These are phyloP conservation scores for Microctenopoma lineatum DNA, from an alignment of 2,797 vertebrate species.

Conservation along the genomic window DNA sequence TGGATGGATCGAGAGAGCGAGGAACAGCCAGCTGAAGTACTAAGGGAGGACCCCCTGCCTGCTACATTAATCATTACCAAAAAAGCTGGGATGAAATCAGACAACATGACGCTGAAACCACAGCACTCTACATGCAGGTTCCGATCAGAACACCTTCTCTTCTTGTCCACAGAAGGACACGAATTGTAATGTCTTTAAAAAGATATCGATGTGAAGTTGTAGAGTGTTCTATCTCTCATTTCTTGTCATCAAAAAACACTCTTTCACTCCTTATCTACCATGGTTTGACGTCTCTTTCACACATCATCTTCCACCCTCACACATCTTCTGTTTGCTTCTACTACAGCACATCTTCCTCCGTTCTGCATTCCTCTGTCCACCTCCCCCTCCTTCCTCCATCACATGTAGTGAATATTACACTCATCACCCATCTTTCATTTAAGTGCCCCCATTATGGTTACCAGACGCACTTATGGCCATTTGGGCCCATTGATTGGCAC, in stretches of 20 bases:
- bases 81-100: constrained; percentile 53
- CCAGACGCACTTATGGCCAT: constrained; percentile 83
- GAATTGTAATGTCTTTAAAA: background rate
- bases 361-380: constrained; percentile 40
- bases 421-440: constrained; percentile 71
- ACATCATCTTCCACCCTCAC: background rate
- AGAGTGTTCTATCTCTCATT: background rate
- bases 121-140: constrained; percentile 53
- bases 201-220: background rate
- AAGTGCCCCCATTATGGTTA: constrained; percentile 84
- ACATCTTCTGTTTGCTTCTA: constrained; percentile 10
- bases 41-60: constrained; percentile 63
- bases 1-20: constrained; percentile 48
- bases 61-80: constrained; percentile 82
- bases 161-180: background rate
- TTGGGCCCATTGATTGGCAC: constrained; percentile 83
- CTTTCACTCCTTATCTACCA: background rate
- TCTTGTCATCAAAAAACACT: constrained; percentile 13
- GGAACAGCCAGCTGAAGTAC: constrained; percentile 67
- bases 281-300: background rate
- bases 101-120: constrained; percentile 63
- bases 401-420: constrained; percentile 65
- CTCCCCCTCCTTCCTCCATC: constrained; percentile 44
- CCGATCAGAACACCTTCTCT: constrained; percentile 8
- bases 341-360: background rate